phyloP scores from a whole-genome alignment of 37 sponge, comb jelly and placozoan species.

The Haliclona indistincta region DNA sequence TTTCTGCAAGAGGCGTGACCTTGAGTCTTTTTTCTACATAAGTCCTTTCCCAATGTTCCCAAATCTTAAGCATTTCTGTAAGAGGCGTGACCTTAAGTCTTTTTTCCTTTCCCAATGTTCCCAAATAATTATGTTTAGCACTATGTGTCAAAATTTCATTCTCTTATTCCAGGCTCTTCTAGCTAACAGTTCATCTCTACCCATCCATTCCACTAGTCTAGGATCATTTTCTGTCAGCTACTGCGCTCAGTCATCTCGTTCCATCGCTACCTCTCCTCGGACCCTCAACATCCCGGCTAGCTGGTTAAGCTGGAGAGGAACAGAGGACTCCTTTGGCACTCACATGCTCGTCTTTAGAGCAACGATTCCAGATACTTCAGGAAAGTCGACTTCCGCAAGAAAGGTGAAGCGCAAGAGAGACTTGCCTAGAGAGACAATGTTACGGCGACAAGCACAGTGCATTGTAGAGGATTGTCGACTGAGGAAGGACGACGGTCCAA shows the following conservation, averaged over 20 bases:
- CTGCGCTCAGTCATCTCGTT: background rate
- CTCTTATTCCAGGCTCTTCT: background rate
- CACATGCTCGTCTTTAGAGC: constrained; percentile 52
- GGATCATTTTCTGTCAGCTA: constrained; percentile 26
- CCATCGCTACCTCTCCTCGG: background rate
- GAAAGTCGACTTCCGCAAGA: background rate
- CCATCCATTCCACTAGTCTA: constrained; percentile 22
- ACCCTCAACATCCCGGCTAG: constrained; percentile 46
- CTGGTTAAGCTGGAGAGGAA: constrained; percentile 31
- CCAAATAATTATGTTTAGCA: background rate
- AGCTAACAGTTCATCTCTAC: background rate
- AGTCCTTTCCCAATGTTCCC: too few species aligned
- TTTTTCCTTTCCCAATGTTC: too few species aligned
- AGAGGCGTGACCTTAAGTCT: too few species aligned
- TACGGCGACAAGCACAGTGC: too few species aligned
- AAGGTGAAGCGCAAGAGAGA: background rate
- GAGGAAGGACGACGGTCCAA: too few species aligned
- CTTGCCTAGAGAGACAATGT: background rate
- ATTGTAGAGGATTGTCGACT: too few species aligned
- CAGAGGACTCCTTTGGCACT: background rate
- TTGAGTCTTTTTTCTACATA: too few species aligned
- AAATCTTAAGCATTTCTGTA: too few species aligned
- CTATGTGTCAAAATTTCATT: background rate
- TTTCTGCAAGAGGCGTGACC: too few species aligned
- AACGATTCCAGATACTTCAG: too few species aligned